A percentile compares a stretch with the other conserved stretches of the same genome.
phyloP scores from a whole-genome alignment of 2,113 vertebrate species.

The Equus quagga region DNA sequence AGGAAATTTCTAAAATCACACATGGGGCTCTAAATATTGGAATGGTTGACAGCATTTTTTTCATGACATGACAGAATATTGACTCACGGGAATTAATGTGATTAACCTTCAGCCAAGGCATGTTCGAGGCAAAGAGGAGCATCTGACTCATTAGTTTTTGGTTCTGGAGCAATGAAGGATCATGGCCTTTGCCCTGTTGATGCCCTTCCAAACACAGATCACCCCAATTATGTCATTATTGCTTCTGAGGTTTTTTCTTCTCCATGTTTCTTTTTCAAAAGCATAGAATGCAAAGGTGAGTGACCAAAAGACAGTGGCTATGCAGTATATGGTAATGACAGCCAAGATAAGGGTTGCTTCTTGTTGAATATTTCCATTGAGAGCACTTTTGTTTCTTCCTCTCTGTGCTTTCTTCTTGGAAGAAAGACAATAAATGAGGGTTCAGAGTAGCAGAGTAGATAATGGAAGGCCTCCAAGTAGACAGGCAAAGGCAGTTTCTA shows the following conservation, averaged over 20 bases:
- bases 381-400: background rate
- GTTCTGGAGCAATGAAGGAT: background rate
- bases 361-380: background rate
- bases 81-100: background rate
- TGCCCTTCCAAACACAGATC: background rate
- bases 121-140: background rate
- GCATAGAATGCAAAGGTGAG: background rate
- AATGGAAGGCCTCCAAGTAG: background rate
- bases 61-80: background rate
- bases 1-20: conserved; percentile 7
- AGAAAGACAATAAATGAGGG: conserved; percentile 31
- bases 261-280: background rate
- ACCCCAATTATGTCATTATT: background rate
- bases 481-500: background rate
- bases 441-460: background rate
- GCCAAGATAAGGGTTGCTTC: background rate
- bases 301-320: background rate
- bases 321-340: background rate
- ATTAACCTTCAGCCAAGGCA: background rate
- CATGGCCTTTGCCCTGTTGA: background rate
- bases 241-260: background rate
- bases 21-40: background rate
- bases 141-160: conserved; percentile 17
- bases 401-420: background rate
- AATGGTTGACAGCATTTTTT: background rate